A percentile compares a stretch with the other conserved stretches of the same genome.
phyloP scores from a whole-genome alignment of 2,113 vertebrate genomes.

The Trinectes maculatus region DNA sequence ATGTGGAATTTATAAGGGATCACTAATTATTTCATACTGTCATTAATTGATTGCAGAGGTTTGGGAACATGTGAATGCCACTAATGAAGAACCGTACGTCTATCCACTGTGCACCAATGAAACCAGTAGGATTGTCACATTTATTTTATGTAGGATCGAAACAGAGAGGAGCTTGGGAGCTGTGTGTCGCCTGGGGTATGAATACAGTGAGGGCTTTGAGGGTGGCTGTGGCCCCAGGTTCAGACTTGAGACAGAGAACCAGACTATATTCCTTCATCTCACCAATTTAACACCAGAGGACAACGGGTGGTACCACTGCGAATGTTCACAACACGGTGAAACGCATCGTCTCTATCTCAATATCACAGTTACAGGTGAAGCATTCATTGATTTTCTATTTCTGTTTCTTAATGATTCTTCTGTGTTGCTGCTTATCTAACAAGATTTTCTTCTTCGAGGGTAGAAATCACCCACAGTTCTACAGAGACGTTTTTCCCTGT shows the following conservation, averaged over 20 bases:
- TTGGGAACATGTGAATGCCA: not conserved
- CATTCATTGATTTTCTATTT: not conserved
- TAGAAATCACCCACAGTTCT: not conserved
- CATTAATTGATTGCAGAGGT: not conserved
- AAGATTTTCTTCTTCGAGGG: not conserved
- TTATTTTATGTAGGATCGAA: not conserved
- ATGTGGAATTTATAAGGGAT: too few relatives aligned
- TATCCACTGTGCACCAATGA: conserved; percentile 2
- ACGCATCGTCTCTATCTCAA: not conserved
- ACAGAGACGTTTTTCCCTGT: not conserved
- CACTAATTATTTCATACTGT: not conserved
- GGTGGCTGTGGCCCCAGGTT: conserved; percentile 22
- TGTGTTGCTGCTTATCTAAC: not conserved
- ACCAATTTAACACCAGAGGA: conserved; percentile 25
- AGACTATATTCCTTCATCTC: conserved; percentile 33
- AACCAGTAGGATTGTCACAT: accelerated
- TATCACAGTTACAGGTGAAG: conserved; percentile 33
- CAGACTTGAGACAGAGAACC: not conserved
- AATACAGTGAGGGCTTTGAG: accelerated
- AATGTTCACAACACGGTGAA: accelerated
- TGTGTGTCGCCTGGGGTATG: not conserved
- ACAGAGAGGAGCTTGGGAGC: not conserved
- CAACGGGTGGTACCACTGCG: conserved; percentile 14
- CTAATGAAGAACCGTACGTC: not conserved
- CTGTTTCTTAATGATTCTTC: too few relatives aligned